Base-by-base conservation (phyloP, 2,113 vertebrate species). In the Oplegnathus fasciatus region DNA sequence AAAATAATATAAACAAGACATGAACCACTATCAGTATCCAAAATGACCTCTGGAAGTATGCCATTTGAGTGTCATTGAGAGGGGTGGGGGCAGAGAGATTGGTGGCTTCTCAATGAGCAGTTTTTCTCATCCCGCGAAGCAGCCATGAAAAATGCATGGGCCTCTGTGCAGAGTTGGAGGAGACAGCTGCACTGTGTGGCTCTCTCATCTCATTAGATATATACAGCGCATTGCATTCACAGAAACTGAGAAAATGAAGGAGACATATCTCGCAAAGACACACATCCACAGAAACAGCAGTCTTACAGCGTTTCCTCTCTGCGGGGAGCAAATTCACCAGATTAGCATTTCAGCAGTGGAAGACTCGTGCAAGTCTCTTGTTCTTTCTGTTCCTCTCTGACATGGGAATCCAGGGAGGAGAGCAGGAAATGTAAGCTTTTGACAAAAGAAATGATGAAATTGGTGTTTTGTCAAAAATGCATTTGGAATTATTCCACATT, bases 81-180 rank as follows among this genome's bases (percentile, higher is more conserved):
- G 22, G 58, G 58, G 46, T 2, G 7, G 28, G 20, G 70, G 28
- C 28, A 69, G 46, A 62, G 71, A 57, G 57, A 71, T 72, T 75
- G 65, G 44, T 72, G 52, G 65, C 70, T 78, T 83, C 83, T 81
- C 70, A 75, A 75, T 86, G 50, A 90, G 61, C 42, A 75, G 46
- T 34, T 86, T 52, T 80, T 65, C 86, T 92, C 77, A 88, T 87
- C 80, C 85, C 26, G 64, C 85, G 81, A 70, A 89, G 58, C 74
- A 72, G 46, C 55, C 48, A 88, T 93, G 84, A 93, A 93, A 93
- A 88, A 94, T 92, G 70, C 73, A 93, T 88, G 79, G 64, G 37
- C 54, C 78, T 83, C 57, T 76, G 77, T 84, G 79, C 65, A 64
- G 81, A 80, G 83, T 76, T 79, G 48, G 26, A 76, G 69, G 72